Evolutionary conservation across 1,140 invertebrate species (phyloP).

Genomic region (Neelides sp.): DNA sequence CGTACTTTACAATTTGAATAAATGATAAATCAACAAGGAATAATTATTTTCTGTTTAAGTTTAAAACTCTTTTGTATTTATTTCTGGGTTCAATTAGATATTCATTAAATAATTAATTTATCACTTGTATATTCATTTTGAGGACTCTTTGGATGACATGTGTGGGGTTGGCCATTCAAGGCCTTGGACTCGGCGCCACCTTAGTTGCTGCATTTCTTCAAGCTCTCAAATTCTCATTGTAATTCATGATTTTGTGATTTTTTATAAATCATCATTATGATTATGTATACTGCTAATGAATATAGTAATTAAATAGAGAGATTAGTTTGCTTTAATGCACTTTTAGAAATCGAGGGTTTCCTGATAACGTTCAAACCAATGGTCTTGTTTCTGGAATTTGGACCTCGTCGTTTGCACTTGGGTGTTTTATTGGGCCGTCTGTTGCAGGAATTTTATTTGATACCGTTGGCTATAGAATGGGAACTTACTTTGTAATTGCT

Average conservation of each 20-base stretch:
- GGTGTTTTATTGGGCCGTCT: constrained; percentile 67
- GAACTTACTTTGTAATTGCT: constrained; percentile 55
- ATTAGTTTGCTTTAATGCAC: background rate
- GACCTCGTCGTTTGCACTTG: constrained; percentile 71
- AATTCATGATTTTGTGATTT: constrained; percentile 32
- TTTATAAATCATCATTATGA: background rate
- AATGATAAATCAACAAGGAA: background rate
- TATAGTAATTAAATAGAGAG: no score
- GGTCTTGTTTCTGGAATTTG: constrained; percentile 70
- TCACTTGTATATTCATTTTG: no score
- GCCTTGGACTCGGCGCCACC: constrained; percentile 64
- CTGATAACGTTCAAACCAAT: constrained; percentile 67
- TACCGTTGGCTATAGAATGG: constrained; percentile 53
- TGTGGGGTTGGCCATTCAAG: constrained; percentile 56
- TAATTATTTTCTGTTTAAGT: background rate
- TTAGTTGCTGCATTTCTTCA: constrained; percentile 67
- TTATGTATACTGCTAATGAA: background rate
- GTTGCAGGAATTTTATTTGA: constrained; percentile 62
- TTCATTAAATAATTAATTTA: background rate
- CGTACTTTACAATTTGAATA: constrained; percentile 42
- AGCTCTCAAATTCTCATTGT: constrained; percentile 61
- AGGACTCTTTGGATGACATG: constrained; percentile 54
- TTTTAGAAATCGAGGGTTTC: constrained; percentile 51
- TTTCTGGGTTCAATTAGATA: no score
- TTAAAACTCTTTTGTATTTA: no score